A percentile compares a stretch with the other conserved stretches of the same genome.
phyloP scores from a whole-genome alignment of 2,113 vertebrate species.

The Pimephales promelas region DNA sequence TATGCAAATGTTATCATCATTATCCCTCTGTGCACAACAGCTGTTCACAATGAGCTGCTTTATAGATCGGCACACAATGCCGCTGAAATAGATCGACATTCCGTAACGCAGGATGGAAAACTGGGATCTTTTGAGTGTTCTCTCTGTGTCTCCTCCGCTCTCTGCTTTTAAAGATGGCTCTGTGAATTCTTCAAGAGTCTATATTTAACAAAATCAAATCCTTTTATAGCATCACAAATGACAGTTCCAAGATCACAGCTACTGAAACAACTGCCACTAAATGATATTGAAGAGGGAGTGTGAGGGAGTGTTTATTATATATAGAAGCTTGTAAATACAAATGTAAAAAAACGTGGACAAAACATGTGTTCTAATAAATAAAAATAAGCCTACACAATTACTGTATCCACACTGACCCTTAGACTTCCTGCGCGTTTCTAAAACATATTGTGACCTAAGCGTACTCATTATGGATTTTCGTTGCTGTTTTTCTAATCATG shows the following conservation, averaged over 20 bases:
- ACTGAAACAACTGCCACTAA: background rate
- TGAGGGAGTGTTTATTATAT: background rate
- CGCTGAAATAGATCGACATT: background rate
- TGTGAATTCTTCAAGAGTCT: background rate
- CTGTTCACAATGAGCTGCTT: slow-evolving; percentile 22
- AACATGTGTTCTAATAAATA: background rate
- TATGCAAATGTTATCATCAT: slow-evolving; percentile 33
- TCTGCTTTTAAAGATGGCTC: background rate
- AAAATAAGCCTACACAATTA: too few species aligned
- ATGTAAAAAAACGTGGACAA: background rate
- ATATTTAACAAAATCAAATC: slow-evolving; percentile 17
- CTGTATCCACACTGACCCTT: too few species aligned
- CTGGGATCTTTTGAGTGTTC: background rate
- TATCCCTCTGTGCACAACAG: slow-evolving; percentile 18
- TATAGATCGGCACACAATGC: background rate
- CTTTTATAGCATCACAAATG: slow-evolving; percentile 18
- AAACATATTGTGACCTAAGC: background rate
- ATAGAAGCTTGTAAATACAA: background rate
- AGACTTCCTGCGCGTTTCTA: background rate
- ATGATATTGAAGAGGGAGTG: background rate
- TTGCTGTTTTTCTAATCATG: background rate
- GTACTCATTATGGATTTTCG: background rate
- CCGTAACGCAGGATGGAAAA: background rate
- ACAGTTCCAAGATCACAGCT: slow-evolving; percentile 24
- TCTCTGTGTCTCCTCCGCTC: background rate